Conservation (phyloP, 2,113 vertebrate species). For the Dolichallabes microphthalmus region DNA sequence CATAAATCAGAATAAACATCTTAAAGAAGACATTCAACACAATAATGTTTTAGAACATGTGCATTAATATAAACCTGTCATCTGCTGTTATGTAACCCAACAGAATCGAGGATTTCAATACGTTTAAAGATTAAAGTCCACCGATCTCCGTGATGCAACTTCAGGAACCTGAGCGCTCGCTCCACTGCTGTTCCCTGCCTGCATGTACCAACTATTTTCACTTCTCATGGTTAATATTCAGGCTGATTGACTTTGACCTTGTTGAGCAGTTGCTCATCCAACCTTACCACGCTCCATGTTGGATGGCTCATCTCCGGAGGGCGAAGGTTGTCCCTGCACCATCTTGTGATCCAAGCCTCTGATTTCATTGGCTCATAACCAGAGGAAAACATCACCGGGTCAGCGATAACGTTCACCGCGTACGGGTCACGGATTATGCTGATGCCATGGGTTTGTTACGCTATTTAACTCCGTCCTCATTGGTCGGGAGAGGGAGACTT, state of each 20-base stretch:
- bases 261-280: conserved; percentile 5
- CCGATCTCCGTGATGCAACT: neutral
- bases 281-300: conserved; percentile 1
- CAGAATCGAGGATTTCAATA: neutral
- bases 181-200: neutral
- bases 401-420: neutral
- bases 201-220: neutral
- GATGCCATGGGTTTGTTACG: conserved; percentile 34
- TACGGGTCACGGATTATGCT: conserved; percentile 23
- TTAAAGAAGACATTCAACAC: neutral
- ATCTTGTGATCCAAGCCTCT: conserved; percentile 13
- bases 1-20: neutral
- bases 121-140: neutral
- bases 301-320: conserved; percentile 1
- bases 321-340: conserved; percentile 11
- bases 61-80: neutral
- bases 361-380: conserved; percentile 30
- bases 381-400: conserved; percentile 33
- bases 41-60: neutral
- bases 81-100: neutral
- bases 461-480: conserved; percentile 25
- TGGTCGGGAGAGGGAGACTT: conserved; percentile 18
- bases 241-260: conserved; percentile 47
- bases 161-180: neutral
- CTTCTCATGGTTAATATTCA: conserved; percentile 39